Percentiles rank a stretch among this genome's conserved stretches.
Evolutionary conservation across 2,113 vertebrate genomes (phyloP).

Genomic region (Halcyon senegalensis): DNA sequence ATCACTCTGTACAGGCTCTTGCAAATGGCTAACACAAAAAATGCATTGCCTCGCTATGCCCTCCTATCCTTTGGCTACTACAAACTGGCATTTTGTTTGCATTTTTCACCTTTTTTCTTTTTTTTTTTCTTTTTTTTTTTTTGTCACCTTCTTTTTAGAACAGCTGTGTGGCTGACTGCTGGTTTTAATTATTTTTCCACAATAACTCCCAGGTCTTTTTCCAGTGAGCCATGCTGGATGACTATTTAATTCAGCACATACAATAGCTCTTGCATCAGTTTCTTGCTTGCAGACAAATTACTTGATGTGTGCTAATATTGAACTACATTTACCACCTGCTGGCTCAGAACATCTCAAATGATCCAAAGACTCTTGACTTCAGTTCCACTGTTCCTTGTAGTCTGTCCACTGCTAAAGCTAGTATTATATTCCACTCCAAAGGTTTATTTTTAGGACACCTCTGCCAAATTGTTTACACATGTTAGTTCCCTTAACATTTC

Average conservation of each 20-base stretch:
- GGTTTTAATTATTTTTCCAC: constrained; percentile 53
- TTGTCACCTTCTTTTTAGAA: not conserved
- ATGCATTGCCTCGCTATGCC: not conserved
- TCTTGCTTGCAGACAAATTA: constrained; percentile 57
- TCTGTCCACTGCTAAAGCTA: constrained; percentile 17
- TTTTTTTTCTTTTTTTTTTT: not conserved
- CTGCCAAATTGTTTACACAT: constrained; percentile 33
- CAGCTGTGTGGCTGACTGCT: constrained; percentile 14
- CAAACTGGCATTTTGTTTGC: constrained; percentile 7
- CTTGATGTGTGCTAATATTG: constrained; percentile 41
- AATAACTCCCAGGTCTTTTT: constrained; percentile 53
- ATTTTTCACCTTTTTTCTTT: not conserved
- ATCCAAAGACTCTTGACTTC: constrained; percentile 32
- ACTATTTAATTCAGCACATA: constrained; percentile 48
- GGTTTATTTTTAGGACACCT: constrained; percentile 39
- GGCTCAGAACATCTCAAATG: constrained; percentile 47
- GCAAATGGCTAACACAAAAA: constrained; percentile 1
- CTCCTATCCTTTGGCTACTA: constrained; percentile 8
- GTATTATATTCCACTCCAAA: constrained; percentile 9
- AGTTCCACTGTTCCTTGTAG: constrained; percentile 16
- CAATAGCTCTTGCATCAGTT: constrained; percentile 41
- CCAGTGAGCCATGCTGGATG: constrained; percentile 10
- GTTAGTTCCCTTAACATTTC: constrained; percentile 25
- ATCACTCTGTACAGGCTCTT: not conserved
- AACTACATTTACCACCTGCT: constrained; percentile 64